Base-by-base conservation (phyloP, 2,888 invertebrate genomes). In the Zaprionus lineosus region DNA sequence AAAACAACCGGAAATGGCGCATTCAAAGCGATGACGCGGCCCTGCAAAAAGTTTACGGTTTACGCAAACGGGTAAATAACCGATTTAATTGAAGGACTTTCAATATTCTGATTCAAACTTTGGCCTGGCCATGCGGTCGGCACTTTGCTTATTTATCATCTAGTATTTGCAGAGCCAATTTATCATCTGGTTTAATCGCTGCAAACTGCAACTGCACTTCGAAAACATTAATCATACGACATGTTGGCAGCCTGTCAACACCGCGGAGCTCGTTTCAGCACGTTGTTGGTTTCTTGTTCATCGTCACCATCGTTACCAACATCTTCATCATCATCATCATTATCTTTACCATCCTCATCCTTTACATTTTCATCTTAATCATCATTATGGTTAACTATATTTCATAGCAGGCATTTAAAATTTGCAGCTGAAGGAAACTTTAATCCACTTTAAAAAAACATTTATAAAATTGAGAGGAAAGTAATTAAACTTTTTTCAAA, bases 161-260 rank as follows among this genome's bases (percentile, higher is more conserved):
- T 43, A 53, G 63, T 67, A 48, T 44, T 64, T 72, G 68, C 61
- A 37, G 57, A 58, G 40, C 59, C 72, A 74, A 79, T 83, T 74
- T 74, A 81, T 81, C 81, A 79, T 64, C 71, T 73, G 61, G 73
- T 73, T 79, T 41, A 57, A 62, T 34, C 52, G 56, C 61, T 56
- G 56, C 63, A 56, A 74, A 67, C 60, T 64, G 57, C 73, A 70
- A 74, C 61, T 70, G 67, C 70, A 77, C 68, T 84, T 85, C 82
- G 70, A 68, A 74, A 68, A 65, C 86, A 88, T 87, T 87, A 86
- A 84, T 88, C 87, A 87, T 87, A 74, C 64, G 48, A 64, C 69
- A 41, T 48, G 70, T 64, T 69, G 70, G 70, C 70, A 55, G 36
- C 7, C 40, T 56, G 58, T 68, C 63, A 63, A 58, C 52, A 58